Evolutionary conservation across 2,797 vertebrate species (phyloP).

Genomic region (Oryzias dopingdopingensis): DNA sequence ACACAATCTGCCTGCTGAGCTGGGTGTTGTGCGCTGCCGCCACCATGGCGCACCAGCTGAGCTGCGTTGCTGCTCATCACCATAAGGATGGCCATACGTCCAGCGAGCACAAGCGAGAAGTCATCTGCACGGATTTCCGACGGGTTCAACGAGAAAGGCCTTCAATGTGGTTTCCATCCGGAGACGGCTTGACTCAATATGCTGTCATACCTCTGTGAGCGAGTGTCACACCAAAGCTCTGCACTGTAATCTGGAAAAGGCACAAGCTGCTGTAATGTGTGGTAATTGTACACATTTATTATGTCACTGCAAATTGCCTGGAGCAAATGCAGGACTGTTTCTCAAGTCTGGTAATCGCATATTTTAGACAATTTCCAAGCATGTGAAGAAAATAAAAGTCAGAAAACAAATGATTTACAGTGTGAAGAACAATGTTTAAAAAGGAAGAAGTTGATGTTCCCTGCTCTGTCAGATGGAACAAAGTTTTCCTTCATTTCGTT

Average conservation of each 20-base stretch:
- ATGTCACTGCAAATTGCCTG: slow-evolving; percentile 30
- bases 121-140: slow-evolving; percentile 24
- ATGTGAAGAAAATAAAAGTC: not conserved
- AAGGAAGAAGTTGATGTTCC: slow-evolving; percentile 2
- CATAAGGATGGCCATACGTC: slow-evolving; percentile 57
- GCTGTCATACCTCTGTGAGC: slow-evolving; percentile 25
- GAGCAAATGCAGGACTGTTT: slow-evolving; percentile 31
- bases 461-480: slow-evolving; percentile 10
- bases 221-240: slow-evolving; percentile 9
- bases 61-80: slow-evolving; percentile 48
- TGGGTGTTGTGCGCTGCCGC: slow-evolving; percentile 28
- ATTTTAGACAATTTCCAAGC: slow-evolving; percentile 18
- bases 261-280: slow-evolving; percentile 35
- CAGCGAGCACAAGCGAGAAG: slow-evolving; percentile 18
- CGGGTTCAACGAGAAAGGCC: slow-evolving; percentile 8
- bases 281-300: slow-evolving; percentile 21
- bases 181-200: slow-evolving; percentile 12
- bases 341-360: slow-evolving; percentile 5
- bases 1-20: slow-evolving; percentile 63
- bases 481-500: not conserved
- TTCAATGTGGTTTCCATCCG: slow-evolving; percentile 11
- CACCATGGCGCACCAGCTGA: slow-evolving; percentile 27
- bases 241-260: slow-evolving; percentile 34
- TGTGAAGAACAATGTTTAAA: slow-evolving; percentile 15
- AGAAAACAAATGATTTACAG: slow-evolving; percentile 2